These are phyloP conservation scores for Enteromius fasciolatus DNA, from an alignment of 2,797 vertebrate genomes.

Conservation along the genomic window DNA sequence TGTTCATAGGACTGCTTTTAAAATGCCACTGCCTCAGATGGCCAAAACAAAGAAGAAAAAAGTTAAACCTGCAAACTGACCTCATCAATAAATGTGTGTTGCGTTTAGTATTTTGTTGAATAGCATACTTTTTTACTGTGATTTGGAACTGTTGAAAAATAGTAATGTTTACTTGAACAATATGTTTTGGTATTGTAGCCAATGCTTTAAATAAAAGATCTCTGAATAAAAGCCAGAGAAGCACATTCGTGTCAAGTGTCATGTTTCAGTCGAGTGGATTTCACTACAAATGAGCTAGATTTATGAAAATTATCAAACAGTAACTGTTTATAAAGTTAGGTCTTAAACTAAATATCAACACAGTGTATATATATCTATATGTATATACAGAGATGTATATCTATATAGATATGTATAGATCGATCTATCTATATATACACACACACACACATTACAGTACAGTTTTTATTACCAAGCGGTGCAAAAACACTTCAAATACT, in stretches of 20 bases:
- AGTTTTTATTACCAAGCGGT: not conserved
- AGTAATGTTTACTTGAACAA: not conserved
- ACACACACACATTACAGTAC: not conserved
- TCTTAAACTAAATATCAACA: not conserved
- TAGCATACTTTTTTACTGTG: not conserved
- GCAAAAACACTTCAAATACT: not conserved
- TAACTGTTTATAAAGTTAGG: not conserved
- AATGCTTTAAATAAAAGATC: not conserved
- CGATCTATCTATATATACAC: not conserved
- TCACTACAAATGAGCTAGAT: not conserved
- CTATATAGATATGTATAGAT: no score
- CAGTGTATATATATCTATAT: no score
- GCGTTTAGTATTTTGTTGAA: not conserved
- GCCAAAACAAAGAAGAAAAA: slow-evolving; percentile 98
- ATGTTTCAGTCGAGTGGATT: not conserved
- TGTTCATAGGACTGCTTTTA: slow-evolving; percentile 91
- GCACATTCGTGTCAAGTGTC: not conserved
- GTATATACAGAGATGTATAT: no score
- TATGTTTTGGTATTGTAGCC: not conserved
- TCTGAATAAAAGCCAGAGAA: not conserved
- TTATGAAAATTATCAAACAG: not conserved
- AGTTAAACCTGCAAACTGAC: slow-evolving; percentile 79
- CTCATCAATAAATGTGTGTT: not conserved
- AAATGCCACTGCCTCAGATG: slow-evolving; percentile 93
- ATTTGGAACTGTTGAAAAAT: not conserved